Conservation (phyloP, 2,888 invertebrate genomes). For the Melieria omissa region DNA sequence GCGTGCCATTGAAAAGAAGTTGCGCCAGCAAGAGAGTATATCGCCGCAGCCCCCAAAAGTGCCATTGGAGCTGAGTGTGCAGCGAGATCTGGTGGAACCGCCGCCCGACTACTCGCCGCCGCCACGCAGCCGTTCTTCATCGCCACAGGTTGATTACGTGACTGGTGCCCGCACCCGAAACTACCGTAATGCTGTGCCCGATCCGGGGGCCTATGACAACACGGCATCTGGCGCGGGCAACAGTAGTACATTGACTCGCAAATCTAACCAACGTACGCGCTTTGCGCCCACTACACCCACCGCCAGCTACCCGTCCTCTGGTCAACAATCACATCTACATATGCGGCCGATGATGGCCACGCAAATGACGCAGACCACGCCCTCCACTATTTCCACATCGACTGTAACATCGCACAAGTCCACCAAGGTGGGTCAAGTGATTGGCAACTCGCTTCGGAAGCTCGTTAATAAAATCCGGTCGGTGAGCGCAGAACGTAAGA, state of each 20-base stretch:
- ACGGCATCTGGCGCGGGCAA: slow-evolving; percentile 26
- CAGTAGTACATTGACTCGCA: slow-evolving; percentile 61
- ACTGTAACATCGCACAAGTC: slow-evolving; percentile 59
- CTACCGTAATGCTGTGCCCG: slow-evolving; percentile 13
- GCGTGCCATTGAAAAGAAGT: slow-evolving; percentile 70
- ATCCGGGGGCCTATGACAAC: slow-evolving; percentile 2
- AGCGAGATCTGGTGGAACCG: slow-evolving; percentile 70
- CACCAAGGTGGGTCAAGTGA: slow-evolving; percentile 71
- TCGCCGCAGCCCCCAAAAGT: slow-evolving; percentile 67
- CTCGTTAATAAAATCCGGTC: slow-evolving; percentile 85
- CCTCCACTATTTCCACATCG: slow-evolving; percentile 53
- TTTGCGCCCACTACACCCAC: slow-evolving; percentile 68
- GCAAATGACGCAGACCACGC: slow-evolving; percentile 63
- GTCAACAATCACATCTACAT: slow-evolving; percentile 20
- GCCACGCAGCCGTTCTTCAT: slow-evolving; percentile 65
- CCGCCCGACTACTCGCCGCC: slow-evolving; percentile 80
- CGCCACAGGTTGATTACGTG: slow-evolving; percentile 58
- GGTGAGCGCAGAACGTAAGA: slow-evolving; percentile 76
- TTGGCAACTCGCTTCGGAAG: slow-evolving; percentile 84
- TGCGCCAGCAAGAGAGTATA: slow-evolving; percentile 62
- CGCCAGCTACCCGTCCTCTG: slow-evolving; percentile 24
- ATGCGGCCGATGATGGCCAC: slow-evolving; percentile 56
- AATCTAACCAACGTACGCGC: slow-evolving; percentile 76
- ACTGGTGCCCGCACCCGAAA: slow-evolving; percentile 17
- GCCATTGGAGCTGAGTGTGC: slow-evolving; percentile 51